Evolutionary conservation across 2,888 invertebrate species (phyloP), one percentile per base, ranked within the genome.

Genomic region (Vandiemenella viatica): DNA sequence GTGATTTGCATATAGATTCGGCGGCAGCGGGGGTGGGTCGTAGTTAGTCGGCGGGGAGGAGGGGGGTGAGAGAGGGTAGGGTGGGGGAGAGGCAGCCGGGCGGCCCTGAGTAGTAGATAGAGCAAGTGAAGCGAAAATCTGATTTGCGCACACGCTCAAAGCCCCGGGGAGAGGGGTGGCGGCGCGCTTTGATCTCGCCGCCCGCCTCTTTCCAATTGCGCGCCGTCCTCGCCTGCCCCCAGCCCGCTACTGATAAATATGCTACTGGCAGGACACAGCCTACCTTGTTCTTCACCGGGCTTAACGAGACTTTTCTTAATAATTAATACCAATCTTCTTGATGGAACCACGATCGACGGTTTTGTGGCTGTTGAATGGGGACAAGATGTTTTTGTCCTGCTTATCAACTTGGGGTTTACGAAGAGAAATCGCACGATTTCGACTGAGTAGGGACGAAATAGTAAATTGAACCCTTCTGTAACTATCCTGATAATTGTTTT

Each of bases 31-130:
- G 43, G 49, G 23, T 21, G 40, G 38, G 13, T 3, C 17, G 52
- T 5, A 41, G 19, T 17, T 6, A 16, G 32, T 20, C 32, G 43
- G 22, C 16, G 15, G 16, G 22, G 43, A n/a, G 42, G 64, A 65
- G 62, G 60, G 60, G 55, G 59, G 61, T 59, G 60, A 59, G 59
- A n/a, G n/a, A n/a, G n/a, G n/a, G n/a, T n/a, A n/a, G n/a, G n/a
- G n/a, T n/a, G 56, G 49, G 38, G 15, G 45, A 18, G 37, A 13
- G n/a, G 40, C 21, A 41, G 45, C 46, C 32, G 48, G 50, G 50
- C 55, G 53, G 56, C 55, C 55, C 56, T 57, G 58, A 55, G 48
- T 19, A 37, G 44, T 37, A 40, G 45, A 49, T 43, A 47, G 50
- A 52, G 51, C 52, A 53, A 55, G 48, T 50, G 48, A 54, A 55